Evolutionary conservation across 1,140 invertebrate genomes (phyloP).

Genomic region (Phenacoccus solenopsis): DNA sequence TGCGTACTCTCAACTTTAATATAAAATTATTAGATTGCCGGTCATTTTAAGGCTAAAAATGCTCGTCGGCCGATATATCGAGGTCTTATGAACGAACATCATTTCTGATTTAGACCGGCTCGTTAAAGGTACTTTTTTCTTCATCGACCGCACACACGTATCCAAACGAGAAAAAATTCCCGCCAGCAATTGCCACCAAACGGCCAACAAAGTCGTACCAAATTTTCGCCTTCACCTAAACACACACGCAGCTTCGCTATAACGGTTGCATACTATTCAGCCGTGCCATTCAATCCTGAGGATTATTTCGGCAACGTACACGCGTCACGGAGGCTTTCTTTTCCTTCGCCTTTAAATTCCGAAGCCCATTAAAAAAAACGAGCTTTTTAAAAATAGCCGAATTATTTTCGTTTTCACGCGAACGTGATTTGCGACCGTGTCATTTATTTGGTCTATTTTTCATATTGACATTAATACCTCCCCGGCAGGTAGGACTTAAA

Average conservation of each 20-base stretch:
- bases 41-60: conserved; percentile 17
- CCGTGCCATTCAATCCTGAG: no score
- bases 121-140: background rate
- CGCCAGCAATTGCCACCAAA: background rate
- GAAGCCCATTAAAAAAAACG: no score
- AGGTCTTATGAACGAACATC: conserved; percentile 14
- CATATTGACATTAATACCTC: background rate
- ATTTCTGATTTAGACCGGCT: conserved; percentile 9
- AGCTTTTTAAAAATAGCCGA: no score
- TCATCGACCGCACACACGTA: background rate
- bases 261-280: background rate
- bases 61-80: background rate
- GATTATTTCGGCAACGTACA: no score
- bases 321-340: no score
- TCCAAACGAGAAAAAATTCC: background rate
- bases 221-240: background rate
- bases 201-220: background rate
- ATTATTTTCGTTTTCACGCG: background rate
- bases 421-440: background rate
- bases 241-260: background rate
- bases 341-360: no score
- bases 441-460: background rate
- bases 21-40: conserved; percentile 14
- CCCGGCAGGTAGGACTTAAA: no score
- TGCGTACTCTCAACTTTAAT: conserved; percentile 7